Conservation (phyloP, 2,888 invertebrate species). For the Perizoma flavofasciatum region DNA sequence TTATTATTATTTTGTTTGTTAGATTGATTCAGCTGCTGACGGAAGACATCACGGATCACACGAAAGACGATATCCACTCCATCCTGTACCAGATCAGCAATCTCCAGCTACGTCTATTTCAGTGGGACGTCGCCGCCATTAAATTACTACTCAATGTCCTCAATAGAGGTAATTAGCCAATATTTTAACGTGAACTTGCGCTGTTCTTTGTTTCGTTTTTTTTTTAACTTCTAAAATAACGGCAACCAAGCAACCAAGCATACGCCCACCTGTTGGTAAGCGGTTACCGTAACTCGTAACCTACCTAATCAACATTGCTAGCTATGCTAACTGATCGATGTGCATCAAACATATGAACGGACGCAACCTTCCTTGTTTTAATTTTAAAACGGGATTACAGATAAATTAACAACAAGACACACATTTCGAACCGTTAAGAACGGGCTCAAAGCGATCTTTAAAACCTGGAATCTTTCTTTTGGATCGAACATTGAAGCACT, state of each 20-base stretch:
- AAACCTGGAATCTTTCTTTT: slow-evolving; percentile 52
- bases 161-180: slow-evolving; percentile 12
- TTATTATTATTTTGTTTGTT: too few relatives aligned
- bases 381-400: slow-evolving; percentile 5
- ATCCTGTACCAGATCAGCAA: slow-evolving; percentile 61
- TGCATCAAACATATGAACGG: too few relatives aligned
- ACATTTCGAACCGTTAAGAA: slow-evolving; percentile 46
- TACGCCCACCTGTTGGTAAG: too few relatives aligned
- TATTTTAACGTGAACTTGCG: too few relatives aligned
- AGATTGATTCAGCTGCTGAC: slow-evolving; percentile 55
- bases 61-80: slow-evolving; percentile 53
- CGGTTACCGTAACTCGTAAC: too few relatives aligned
- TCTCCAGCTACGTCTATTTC: slow-evolving; percentile 55
- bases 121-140: slow-evolving; percentile 56
- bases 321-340: too few relatives aligned
- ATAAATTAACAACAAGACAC: slow-evolving; percentile 3
- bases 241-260: too few relatives aligned
- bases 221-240: too few relatives aligned
- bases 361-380: too few relatives aligned
- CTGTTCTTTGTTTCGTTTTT: too few relatives aligned
- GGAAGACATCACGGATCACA: slow-evolving; percentile 41
- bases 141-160: slow-evolving; percentile 45
- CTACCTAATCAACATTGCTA: too few relatives aligned
- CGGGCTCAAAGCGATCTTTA: slow-evolving; percentile 45
- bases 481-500: slow-evolving; percentile 45